Evolutionary conservation across 2,888 invertebrate genomes (phyloP).

Genomic region (Coremacera marginata): DNA sequence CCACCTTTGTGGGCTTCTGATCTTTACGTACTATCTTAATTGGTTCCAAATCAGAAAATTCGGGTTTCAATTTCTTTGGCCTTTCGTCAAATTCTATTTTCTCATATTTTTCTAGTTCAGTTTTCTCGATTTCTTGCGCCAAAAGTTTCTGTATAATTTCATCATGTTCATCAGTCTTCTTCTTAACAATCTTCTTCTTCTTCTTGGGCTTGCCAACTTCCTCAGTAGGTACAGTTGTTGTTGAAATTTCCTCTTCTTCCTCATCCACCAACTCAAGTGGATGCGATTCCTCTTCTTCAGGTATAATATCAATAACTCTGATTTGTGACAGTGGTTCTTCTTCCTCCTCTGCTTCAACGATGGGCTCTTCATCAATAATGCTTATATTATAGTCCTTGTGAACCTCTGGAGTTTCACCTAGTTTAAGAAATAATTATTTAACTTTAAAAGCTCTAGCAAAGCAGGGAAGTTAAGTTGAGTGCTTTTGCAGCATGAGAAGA

Average conservation of each 20-base stretch:
- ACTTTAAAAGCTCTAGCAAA: slow-evolving; percentile 14
- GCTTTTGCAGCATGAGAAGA: slow-evolving; percentile 26
- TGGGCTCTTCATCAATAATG: slow-evolving; percentile 65
- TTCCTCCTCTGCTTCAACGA: slow-evolving; percentile 57
- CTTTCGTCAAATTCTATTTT: slow-evolving; percentile 68
- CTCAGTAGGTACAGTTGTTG: slow-evolving; percentile 47
- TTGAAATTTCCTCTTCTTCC: slow-evolving; percentile 56
- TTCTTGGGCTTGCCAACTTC: slow-evolving; percentile 54
- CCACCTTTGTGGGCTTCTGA: slow-evolving; percentile 75
- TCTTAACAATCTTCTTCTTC: slow-evolving; percentile 63
- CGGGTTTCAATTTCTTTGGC: slow-evolving; percentile 61
- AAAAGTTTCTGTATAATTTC: slow-evolving; percentile 64
- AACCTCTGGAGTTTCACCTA: slow-evolving; percentile 61
- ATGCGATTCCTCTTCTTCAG: slow-evolving; percentile 59
- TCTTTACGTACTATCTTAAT: slow-evolving; percentile 75
- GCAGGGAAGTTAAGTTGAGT: slow-evolving; percentile 44
- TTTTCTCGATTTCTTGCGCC: slow-evolving; percentile 67
- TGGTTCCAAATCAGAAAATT: slow-evolving; percentile 66
- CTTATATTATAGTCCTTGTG: slow-evolving; percentile 69
- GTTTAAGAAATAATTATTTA: not conserved
- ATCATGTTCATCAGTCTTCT: slow-evolving; percentile 66
- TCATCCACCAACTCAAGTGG: slow-evolving; percentile 61
- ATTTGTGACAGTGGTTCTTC: slow-evolving; percentile 63
- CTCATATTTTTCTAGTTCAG: slow-evolving; percentile 69
- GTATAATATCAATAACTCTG: slow-evolving; percentile 59